A percentile compares a stretch with the other conserved stretches of the same genome.
Conservation (phyloP, 2,113 vertebrate genomes). For the Trogon melanurus region DNA sequence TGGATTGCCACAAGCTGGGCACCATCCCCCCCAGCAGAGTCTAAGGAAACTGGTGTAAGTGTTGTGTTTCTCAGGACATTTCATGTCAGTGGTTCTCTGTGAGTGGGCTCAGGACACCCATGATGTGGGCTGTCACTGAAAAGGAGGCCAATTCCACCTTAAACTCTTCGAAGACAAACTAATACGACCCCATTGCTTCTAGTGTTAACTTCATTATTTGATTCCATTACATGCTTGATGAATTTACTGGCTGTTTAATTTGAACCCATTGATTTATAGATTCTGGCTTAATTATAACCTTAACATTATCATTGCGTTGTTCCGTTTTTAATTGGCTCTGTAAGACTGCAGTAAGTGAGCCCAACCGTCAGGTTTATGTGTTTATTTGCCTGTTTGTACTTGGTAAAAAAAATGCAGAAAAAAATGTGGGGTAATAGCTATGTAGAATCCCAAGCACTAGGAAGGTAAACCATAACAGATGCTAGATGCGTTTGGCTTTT, state of each 20-base stretch:
- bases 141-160: not conserved
- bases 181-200: not conserved
- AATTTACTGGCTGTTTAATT: constrained; percentile 3
- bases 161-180: not conserved
- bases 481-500: not conserved
- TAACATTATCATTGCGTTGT: not conserved
- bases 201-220: not conserved
- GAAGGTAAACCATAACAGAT: not conserved
- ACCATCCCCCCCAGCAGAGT: accelerated
- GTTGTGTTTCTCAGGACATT: not conserved
- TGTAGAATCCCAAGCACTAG: not conserved
- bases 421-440: not conserved
- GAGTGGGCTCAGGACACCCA: not conserved
- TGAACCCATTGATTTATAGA: constrained; percentile 29
- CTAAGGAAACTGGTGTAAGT: not conserved
- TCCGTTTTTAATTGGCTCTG: not conserved
- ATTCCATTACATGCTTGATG: not conserved
- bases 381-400: not conserved
- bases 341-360: not conserved
- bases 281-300: not conserved
- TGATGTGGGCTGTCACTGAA: accelerated
- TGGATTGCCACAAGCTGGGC: accelerated
- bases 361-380: not conserved
- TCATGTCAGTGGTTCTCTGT: not conserved
- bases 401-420: not conserved